Conservation (phyloP, 1,140 invertebrate genomes). For the Hyposmocoma kahamanoa region DNA sequence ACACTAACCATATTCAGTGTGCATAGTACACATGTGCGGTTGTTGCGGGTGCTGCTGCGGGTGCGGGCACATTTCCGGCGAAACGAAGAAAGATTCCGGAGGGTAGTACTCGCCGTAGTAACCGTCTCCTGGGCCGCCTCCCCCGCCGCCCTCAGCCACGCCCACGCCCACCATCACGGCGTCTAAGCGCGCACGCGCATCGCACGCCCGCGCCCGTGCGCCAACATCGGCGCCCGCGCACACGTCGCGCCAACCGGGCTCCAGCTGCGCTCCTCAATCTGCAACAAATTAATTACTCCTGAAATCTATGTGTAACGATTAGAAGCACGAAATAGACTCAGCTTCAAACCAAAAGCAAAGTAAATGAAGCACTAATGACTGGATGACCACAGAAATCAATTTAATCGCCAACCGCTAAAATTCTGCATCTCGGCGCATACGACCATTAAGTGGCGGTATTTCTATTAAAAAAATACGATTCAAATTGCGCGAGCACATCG, state of each 20-base stretch:
- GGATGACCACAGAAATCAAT: too few relatives aligned
- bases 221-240: slow-evolving; percentile 44
- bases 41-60: slow-evolving; percentile 65
- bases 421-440: too few relatives aligned
- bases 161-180: slow-evolving; percentile 63
- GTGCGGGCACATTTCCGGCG: slow-evolving; percentile 64
- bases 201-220: slow-evolving; percentile 29
- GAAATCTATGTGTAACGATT: too few relatives aligned
- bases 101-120: slow-evolving; percentile 70
- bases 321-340: too few relatives aligned
- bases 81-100: slow-evolving; percentile 62
- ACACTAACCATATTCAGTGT: slow-evolving; percentile 59
- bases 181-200: slow-evolving; percentile 46
- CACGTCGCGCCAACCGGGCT: slow-evolving; percentile 18
- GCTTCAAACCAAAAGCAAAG: too few relatives aligned
- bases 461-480: too few relatives aligned
- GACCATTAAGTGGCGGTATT: too few relatives aligned
- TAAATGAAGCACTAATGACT: too few relatives aligned
- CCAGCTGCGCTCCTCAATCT: slow-evolving; percentile 37
- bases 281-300: slow-evolving; percentile 33
- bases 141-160: slow-evolving; percentile 43
- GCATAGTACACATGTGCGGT: slow-evolving; percentile 67
- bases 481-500: slow-evolving; percentile 50
- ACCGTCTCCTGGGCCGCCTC: slow-evolving; percentile 32
- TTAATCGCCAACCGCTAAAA: too few relatives aligned